Base-by-base conservation (phyloP, 1,140 invertebrate species). In the Hylaeus anthracinus region DNA sequence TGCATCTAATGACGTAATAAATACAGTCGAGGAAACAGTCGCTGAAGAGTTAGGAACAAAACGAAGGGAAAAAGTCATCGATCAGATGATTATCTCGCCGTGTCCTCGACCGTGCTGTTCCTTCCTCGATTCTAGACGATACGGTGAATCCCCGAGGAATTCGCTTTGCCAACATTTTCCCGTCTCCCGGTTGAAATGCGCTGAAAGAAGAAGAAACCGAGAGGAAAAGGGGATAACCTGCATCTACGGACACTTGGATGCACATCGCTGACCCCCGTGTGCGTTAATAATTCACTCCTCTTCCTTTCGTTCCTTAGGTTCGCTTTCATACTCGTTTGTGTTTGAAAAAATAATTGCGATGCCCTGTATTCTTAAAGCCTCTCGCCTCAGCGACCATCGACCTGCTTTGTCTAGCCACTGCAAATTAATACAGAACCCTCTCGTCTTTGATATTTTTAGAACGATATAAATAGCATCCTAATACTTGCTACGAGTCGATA, bases 261-360 rank as follows among this genome's bases (percentile, higher is more conserved):
- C 87, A 86, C 87, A 88, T 55, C 84, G 84, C 51, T 82, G 87
- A 86, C 41, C 84, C 45, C 84, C 64, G 55, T 61, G 45, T 83
- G 60, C 81, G 85, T 83, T 86, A 86, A 86, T 86, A 82, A 87
- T 82, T 85, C 82, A 51, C 67, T 79, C 79, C 75, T 86, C 71
- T 86, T 86, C 74, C 79, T 87, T 85, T 83, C 86, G 74, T 88
- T 79, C 72, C 75, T 80, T 45, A 72, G 82, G 76, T 84, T 90
- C 81, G 85, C 83, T 89, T 90, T 90, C 83, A 83, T 82, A 48
- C 81, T 53, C 65, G 81, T 65, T 53, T 86, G 41, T 74, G 56
- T 81, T 85, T 81, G 65, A 81, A 85, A 79, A 81, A 71, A 63
- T 65, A 79, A 72, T 72, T 72, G 64, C 77, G 15, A 41, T 5